Percentiles rank a stretch among this genome's conserved stretches.
Evolutionary conservation across 2,888 invertebrate genomes (phyloP).

Genomic region (Hyposoter didymator): DNA sequence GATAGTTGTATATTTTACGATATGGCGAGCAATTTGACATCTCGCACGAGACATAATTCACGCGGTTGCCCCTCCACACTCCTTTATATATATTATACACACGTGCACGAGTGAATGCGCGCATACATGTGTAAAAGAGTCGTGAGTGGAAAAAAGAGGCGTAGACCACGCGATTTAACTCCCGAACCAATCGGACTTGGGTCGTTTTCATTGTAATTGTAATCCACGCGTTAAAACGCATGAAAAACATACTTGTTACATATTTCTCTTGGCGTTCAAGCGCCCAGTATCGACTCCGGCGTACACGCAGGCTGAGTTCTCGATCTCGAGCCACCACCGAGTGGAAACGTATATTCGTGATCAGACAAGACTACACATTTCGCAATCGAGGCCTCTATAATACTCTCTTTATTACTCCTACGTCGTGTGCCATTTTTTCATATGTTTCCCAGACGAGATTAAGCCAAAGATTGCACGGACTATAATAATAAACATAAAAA

Average conservation of each 20-base stretch:
- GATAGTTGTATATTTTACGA: slow-evolving; percentile 84
- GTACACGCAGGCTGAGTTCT: slow-evolving; percentile 12
- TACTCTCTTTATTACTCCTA: slow-evolving; percentile 19
- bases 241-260: slow-evolving; percentile 33
- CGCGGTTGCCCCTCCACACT: slow-evolving; percentile 73
- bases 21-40: slow-evolving; percentile 85
- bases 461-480: not conserved
- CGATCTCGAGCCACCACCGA: slow-evolving; percentile 10
- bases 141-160: not conserved
- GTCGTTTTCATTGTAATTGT: slow-evolving; percentile 4
- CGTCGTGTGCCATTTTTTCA: not conserved
- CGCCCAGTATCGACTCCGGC: slow-evolving; percentile 41
- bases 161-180: slow-evolving; percentile 1
- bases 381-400: slow-evolving; percentile 15
- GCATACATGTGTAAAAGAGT: slow-evolving; percentile 36
- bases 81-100: slow-evolving; percentile 29
- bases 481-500: not conserved
- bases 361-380: slow-evolving; percentile 28
- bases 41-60: slow-evolving; percentile 84
- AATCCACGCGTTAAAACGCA: not conserved
- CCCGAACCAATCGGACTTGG: slow-evolving; percentile 5
- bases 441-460: not conserved
- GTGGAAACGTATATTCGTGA: slow-evolving; percentile 24
- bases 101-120: slow-evolving; percentile 71
- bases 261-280: slow-evolving; percentile 44